Evolutionary conservation across 2,888 invertebrate genomes (phyloP).

Genomic region (Thereva unica): DNA sequence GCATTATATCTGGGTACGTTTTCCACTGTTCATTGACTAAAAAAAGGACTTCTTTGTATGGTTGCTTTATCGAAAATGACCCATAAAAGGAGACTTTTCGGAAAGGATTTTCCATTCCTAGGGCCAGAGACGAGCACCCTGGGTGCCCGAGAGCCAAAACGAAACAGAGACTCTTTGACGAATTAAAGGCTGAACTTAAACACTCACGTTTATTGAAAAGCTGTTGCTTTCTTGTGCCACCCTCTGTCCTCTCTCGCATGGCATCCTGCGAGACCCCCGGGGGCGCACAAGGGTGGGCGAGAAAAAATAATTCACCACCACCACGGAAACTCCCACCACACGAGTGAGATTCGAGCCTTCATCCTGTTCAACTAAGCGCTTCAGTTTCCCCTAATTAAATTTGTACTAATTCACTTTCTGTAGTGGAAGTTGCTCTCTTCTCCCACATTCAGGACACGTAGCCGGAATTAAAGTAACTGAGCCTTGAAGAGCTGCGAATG

Average conservation of each 20-base stretch:
- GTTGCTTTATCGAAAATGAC: slow-evolving; percentile 30
- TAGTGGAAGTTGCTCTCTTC: too few relatives aligned
- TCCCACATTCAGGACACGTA: too few relatives aligned
- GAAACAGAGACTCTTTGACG: slow-evolving; percentile 6
- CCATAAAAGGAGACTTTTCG: slow-evolving; percentile 21
- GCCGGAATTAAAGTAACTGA: too few relatives aligned
- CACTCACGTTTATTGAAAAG: slow-evolving; percentile 4
- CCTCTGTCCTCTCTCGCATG: too few relatives aligned
- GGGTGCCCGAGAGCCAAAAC: background rate
- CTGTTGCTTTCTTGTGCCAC: slow-evolving; percentile 6
- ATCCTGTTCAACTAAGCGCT: background rate
- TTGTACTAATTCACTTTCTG: too few relatives aligned
- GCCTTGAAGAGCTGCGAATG: too few relatives aligned
- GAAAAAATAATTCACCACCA: too few relatives aligned
- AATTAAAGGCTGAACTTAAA: slow-evolving; percentile 16
- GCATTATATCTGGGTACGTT: slow-evolving; percentile 30
- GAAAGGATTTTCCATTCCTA: slow-evolving; percentile 18
- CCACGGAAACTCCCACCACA: too few relatives aligned
- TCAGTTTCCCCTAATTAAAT: background rate
- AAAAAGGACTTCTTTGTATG: slow-evolving; percentile 24
- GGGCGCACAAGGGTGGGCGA: too few relatives aligned
- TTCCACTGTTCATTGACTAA: slow-evolving; percentile 9
- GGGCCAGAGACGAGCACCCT: background rate
- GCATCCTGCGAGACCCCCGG: too few relatives aligned
- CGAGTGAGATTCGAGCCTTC: too few relatives aligned